phyloP scores from a whole-genome alignment of 2,888 invertebrate species.

The Thera obeliscata region DNA sequence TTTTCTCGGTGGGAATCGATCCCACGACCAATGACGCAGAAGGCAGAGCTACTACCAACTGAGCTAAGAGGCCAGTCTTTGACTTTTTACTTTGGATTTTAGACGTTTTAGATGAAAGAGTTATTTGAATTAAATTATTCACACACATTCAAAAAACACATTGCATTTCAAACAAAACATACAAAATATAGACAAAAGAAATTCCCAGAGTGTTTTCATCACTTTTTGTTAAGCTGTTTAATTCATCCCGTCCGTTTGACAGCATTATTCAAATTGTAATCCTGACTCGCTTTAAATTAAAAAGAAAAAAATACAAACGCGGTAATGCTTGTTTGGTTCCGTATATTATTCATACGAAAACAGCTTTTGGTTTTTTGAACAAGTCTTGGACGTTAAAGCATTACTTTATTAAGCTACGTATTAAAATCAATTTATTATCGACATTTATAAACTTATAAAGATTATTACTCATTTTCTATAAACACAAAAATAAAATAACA shows the following conservation, averaged over 20 bases:
- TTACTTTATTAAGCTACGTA: too few relatives aligned
- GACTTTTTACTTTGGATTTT: neutral
- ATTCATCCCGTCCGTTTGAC: slow-evolving; percentile 29
- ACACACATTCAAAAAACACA: slow-evolving; percentile 10
- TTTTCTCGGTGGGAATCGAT: too few relatives aligned
- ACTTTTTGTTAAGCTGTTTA: slow-evolving; percentile 27
- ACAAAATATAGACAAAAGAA: slow-evolving; percentile 23
- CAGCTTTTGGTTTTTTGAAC: too few relatives aligned
- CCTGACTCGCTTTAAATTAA: slow-evolving; percentile 27
- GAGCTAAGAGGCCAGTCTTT: too few relatives aligned
- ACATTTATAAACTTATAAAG: too few relatives aligned
- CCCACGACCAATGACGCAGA: too few relatives aligned
- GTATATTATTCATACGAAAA: neutral
- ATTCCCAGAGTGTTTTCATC: slow-evolving; percentile 26
- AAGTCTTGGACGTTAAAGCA: too few relatives aligned
- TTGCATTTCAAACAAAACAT: slow-evolving; percentile 15
- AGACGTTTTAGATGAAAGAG: neutral
- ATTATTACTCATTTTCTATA: too few relatives aligned
- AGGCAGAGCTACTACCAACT: too few relatives aligned
- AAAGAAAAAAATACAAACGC: slow-evolving; percentile 21
- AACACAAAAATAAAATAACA: too few relatives aligned
- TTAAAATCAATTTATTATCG: too few relatives aligned
- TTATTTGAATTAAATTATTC: neutral
- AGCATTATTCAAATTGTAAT: slow-evolving; percentile 35
- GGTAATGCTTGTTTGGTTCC: slow-evolving; percentile 14